Base-by-base conservation (phyloP, 92 coral and sea anemone species). In the Zoanthus gigantus region DNA sequence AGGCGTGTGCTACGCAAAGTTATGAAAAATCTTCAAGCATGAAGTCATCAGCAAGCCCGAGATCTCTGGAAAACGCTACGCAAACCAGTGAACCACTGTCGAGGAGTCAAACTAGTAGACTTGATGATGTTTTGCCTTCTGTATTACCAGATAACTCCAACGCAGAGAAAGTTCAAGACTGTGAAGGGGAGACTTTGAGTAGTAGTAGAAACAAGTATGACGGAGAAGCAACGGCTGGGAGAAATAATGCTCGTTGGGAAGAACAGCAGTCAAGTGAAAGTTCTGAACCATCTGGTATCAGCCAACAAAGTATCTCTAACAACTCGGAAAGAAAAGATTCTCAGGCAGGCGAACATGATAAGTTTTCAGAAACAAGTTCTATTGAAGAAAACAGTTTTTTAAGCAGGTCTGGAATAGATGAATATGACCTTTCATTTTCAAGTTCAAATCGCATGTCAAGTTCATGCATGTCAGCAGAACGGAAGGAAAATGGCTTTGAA, bases 331-430 rank as follows among this genome's bases (percentile, higher is more conserved):
- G 0, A 29, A 31, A 23, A 8, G 9, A 28, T 12, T 28, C 29
- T 31, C 42, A 8, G 23, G 45, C n/a, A 53, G 7, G 28, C 32
- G 63, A 57, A 29, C 32, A 76, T 50, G 61, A 50, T 2, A 28
- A 9, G 23, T 31, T 31, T 76, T 76, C 82, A 23, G 82, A 76
- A n/a, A 18, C 66, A 29, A 29, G 65, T 45, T 76, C 82, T 7
- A 47, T 37, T 37, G 14, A 44, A 13, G 53, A 15, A 14, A 74
- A 37, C 81, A 76, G 81, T 56, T 30, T 76, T 34, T 4, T 50
- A 32, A 76, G 82, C 65, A 76, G 61, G 44, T 76, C 82, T 30
- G 65, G 48, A 50, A 23, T 76, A 17, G 80, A 48, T 1, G 80
- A 47, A 6, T 61, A 76, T 15, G 82, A 76, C 23, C 17, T 42